A percentile compares a stretch with the other conserved stretches of the same genome.
phyloP scores from a whole-genome alignment of 2,113 vertebrate genomes.

The Daphoenositta chrysoptera region DNA sequence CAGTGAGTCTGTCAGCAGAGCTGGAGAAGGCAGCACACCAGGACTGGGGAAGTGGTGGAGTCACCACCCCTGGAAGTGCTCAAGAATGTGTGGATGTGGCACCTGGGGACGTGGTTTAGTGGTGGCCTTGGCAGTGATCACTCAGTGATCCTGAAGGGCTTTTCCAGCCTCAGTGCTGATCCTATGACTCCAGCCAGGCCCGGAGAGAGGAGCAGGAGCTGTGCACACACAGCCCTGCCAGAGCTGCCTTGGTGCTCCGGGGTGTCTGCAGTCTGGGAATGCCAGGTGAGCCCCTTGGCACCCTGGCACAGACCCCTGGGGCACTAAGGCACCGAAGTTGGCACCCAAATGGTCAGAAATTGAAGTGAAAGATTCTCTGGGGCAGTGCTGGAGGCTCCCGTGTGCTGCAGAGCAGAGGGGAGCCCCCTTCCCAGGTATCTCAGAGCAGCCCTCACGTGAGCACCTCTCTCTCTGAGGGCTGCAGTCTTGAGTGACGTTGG shows the following conservation, averaged over 20 bases:
- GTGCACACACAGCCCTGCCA: not conserved
- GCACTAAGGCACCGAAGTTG: fast-evolving
- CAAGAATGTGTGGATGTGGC: not conserved
- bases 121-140: not conserved
- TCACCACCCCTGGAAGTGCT: not conserved
- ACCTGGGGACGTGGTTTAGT: not conserved
- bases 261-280: not conserved
- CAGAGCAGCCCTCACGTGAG: not conserved
- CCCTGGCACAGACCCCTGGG: not conserved
- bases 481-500: not conserved
- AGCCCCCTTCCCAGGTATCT: not conserved
- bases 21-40: not conserved
- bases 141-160: not conserved
- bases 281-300: fast-evolving
- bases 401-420: not conserved
- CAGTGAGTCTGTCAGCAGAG: not conserved
- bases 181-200: not conserved
- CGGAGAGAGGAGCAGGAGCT: not conserved
- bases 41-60: not conserved
- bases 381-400: not conserved
- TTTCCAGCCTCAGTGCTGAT: not conserved
- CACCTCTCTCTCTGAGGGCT: not conserved
- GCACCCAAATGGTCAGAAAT: not conserved
- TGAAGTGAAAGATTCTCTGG: not conserved
- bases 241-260: not conserved